Base-by-base conservation (phyloP, 2,113 vertebrate genomes). In the Gorsachius goisagi region DNA sequence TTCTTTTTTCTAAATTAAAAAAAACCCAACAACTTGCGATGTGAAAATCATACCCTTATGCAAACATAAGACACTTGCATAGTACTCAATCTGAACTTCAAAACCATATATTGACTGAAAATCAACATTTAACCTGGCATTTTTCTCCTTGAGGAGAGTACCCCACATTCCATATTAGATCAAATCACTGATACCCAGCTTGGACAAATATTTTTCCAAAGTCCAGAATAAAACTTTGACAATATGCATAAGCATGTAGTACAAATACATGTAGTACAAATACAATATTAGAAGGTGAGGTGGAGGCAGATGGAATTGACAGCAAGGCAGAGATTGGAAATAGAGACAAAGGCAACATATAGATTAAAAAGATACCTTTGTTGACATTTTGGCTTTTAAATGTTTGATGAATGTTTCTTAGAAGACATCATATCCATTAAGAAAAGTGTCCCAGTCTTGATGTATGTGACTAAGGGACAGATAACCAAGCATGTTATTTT, bases 11-110 rank as follows among this genome's bases (percentile, higher is more conserved):
- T 21, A 62, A 74, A 59, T 35, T 33, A 20, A 77, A 69, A 84
- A 62, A 27, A 0, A 1, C 5, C 13, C 41, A 41, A 7, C 2
- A 64, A 12, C 13, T n/a, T 50, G 37, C 2, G 4, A 71, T 75
- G 33, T 71, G 27, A 76, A 71, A 66, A 39, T 21, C 11, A 4
- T 44, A 55, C 26, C 9, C 22, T 53, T 37, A 50, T 18, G 52
- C 22, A 52, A 78, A 75, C 80, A 44, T 20, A 62, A 59, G 14
- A 60, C 22, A 59, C n/a, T 80, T 14, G 6, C 19, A 16, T 7
- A 58, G 20, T 24, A 45, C 28, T 85, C 17, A 58, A 44, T 15
- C 16, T 60, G 59, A 80, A 55, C n/a, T 72, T 80, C n/a, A 76
- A 39, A 71, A 66, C 52, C 71, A n/a, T 19, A 28, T 11, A 6